These are phyloP conservation scores for Stenchaetothrips biformis DNA, from an alignment of 2,888 invertebrate species.

Conservation along the genomic window DNA sequence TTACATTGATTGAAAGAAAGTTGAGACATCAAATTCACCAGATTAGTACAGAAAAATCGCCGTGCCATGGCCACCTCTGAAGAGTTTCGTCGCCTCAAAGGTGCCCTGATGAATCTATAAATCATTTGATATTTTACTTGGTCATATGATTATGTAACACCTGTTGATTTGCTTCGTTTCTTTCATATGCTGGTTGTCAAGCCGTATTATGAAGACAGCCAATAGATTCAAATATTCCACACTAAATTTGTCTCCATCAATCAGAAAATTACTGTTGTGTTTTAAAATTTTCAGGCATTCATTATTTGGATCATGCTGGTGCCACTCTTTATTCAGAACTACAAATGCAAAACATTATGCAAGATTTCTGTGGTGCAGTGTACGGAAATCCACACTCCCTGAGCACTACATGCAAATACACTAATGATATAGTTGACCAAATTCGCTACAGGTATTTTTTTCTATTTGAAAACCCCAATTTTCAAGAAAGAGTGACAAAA, in stretches of 20 bases:
- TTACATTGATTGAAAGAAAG: too few relatives aligned
- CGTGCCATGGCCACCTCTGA: neutral
- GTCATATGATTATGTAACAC: neutral
- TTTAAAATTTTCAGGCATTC: slow-evolving; percentile 52
- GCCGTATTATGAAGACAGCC: too few relatives aligned
- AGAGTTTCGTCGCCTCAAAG: neutral
- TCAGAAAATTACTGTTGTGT: neutral
- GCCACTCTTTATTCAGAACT: slow-evolving; percentile 73
- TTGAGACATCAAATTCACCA: too few relatives aligned
- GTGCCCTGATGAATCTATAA: neutral
- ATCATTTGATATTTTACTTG: neutral
- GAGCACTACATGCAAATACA: slow-evolving; percentile 65
- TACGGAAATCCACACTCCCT: slow-evolving; percentile 87
- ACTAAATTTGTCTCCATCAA: slow-evolving; percentile 9
- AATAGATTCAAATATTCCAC: neutral
- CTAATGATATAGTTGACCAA: slow-evolving; percentile 80
- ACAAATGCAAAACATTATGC: slow-evolving; percentile 61
- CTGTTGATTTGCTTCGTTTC: neutral
- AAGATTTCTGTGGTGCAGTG: slow-evolving; percentile 64
- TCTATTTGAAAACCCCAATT: neutral
- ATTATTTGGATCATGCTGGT: slow-evolving; percentile 87
- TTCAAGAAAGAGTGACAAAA: neutral
- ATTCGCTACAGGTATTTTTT: slow-evolving; percentile 62
- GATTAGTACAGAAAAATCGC: neutral
- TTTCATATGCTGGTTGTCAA: too few relatives aligned